phyloP scores from a whole-genome alignment of 2,797 vertebrate species.

The Heterohyrax brucei region DNA sequence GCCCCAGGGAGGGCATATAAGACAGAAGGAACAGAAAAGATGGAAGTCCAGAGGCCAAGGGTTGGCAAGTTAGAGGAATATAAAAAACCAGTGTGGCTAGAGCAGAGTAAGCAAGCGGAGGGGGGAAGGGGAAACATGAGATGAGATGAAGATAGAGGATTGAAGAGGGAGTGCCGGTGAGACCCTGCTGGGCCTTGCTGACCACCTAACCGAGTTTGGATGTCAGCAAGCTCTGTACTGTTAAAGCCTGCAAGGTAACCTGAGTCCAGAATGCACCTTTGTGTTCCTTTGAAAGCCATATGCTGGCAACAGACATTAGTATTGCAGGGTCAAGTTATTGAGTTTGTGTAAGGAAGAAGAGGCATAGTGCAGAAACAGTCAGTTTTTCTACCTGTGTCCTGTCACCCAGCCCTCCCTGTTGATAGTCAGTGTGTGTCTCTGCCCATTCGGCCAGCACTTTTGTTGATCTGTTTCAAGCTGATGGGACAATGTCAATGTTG shows the following conservation, averaged over 20 bases:
- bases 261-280: not conserved
- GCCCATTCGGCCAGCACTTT: not conserved
- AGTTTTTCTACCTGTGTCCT: not conserved
- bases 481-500: not conserved
- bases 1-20: not conserved
- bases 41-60: not conserved
- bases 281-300: not conserved
- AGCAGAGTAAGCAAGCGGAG: not conserved
- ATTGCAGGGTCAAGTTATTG: not conserved
- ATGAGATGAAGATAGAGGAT: not conserved
- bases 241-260: not conserved
- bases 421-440: not conserved
- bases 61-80: not conserved
- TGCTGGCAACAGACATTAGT: not conserved
- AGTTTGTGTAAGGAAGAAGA: slow-evolving; percentile 13
- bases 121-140: not conserved
- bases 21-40: not conserved
- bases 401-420: not conserved
- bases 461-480: not conserved
- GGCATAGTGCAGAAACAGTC: not conserved
- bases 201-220: not conserved
- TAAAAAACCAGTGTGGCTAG: not conserved
- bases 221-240: slow-evolving; percentile 21
- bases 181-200: not conserved
- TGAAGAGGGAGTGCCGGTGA: not conserved